Evolutionary conservation across 2,888 invertebrate genomes (phyloP), one percentile per base, ranked within the genome.

Genomic region (Hydraecia micacea): DNA sequence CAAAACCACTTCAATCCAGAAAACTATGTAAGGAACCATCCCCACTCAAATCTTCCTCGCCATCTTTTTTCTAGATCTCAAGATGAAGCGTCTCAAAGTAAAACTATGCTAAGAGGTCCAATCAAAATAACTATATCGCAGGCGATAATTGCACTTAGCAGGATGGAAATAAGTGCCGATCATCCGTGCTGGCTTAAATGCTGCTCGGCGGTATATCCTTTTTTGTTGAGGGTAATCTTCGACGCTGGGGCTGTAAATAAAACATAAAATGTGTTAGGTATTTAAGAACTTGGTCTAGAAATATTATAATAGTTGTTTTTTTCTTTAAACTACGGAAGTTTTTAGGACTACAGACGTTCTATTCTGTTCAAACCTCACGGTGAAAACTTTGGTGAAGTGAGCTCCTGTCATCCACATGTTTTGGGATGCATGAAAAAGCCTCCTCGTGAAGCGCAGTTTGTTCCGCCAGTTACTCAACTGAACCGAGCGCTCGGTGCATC

Each of bases 41-140:
- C 1, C 52, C 13, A 21, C n/a, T 32, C 1, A 69, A 39, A 28
- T 28, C 65, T 25, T n/a, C 25, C 68, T 49, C 28, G 65, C 21
- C 39, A 15, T 15, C 18, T 73, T 81, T 86, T 86, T 86, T 77
- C 66, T 67, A 81, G 77, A 81, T 77, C 75, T 72, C 58, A 66
- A 82, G 83, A 84, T 86, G 77, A 84, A 81, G 75, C 84, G 74
- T 39, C 79, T 81, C 58, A 68, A 77, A 90, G 78, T 77, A 73
- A 83, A 90, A 86, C 87, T 90, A 91, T 90, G 91, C 83, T 91
- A 89, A 91, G 87, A 89, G 90, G 84, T 65, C 86, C 88, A 92
- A 93, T 93, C 91, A 92, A 90, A 91, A 92, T 92, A 91, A 91
- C 91, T 91, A 91, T 91, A 92, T 92, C 91, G 87, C 84, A 90